Evolutionary conservation across 2,888 invertebrate species (phyloP).

Genomic region (Uloborus plumipes): DNA sequence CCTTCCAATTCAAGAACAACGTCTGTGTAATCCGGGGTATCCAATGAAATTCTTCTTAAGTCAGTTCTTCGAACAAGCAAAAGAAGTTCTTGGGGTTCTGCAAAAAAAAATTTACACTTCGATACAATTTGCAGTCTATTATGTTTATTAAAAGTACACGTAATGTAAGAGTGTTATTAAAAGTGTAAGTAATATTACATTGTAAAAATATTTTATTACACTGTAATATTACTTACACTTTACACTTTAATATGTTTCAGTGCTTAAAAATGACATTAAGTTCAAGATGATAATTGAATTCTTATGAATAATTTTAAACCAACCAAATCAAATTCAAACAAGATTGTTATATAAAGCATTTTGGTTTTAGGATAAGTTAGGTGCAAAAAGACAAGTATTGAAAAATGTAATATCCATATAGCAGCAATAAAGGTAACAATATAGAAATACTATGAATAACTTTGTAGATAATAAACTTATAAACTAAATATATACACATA

Average conservation of each 20-base stretch:
- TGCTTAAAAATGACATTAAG: neutral
- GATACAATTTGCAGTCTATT: too few species aligned
- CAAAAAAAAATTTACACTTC: too few species aligned
- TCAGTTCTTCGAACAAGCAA: conserved; percentile 83
- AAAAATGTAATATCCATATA: too few species aligned
- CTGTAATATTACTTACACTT: too few species aligned
- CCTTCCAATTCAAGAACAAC: conserved; percentile 76
- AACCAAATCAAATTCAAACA: neutral
- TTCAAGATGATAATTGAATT: neutral
- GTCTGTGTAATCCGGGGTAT: conserved; percentile 86
- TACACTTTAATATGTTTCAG: neutral
- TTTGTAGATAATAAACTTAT: neutral
- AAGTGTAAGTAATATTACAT: too few species aligned
- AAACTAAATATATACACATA: neutral
- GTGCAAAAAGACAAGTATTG: too few species aligned
- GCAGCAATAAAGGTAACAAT: neutral
- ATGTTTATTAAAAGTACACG: too few species aligned
- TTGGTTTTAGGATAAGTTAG: too few species aligned
- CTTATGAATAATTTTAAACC: neutral
- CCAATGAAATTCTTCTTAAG: conserved; percentile 86
- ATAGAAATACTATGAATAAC: neutral
- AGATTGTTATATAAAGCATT: neutral
- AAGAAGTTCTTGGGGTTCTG: conserved; percentile 81
- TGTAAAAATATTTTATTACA: too few species aligned
- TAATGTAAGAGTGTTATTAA: too few species aligned